Conservation (phyloP, 1,140 invertebrate species). For the Helicoverpa armigera region DNA sequence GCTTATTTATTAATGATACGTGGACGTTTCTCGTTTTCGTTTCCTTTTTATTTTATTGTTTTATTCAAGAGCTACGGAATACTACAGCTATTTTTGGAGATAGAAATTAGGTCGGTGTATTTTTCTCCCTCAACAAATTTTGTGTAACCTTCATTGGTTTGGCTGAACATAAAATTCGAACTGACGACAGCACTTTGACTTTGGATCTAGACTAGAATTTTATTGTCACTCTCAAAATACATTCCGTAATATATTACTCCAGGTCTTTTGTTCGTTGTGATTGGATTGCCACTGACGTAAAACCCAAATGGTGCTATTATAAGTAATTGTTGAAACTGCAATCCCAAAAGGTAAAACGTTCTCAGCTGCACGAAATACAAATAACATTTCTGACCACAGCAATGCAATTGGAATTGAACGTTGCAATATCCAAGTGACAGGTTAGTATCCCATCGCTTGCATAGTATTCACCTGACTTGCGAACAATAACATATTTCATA, state of each 20-base stretch:
- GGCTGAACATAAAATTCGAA: conserved; percentile 9
- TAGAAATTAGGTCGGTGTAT: conserved; percentile 28
- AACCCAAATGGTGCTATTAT: not conserved
- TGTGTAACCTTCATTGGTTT: conserved; percentile 11
- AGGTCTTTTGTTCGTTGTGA: not conserved
- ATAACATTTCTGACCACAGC: not conserved
- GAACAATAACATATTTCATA: conserved; percentile 31
- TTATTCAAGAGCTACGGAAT: conserved; percentile 39
- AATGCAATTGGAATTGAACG: conserved; percentile 9
- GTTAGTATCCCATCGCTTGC: conserved; percentile 21
- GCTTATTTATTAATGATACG: conserved; percentile 48
- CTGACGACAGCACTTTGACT: conserved; percentile 10
- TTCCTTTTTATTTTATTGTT: conserved; percentile 51
- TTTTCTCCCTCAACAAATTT: not conserved
- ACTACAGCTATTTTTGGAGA: conserved; percentile 23
- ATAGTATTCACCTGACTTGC: conserved; percentile 26
- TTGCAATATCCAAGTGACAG: conserved; percentile 24
- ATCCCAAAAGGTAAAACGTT: not conserved
- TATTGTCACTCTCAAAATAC: not conserved
- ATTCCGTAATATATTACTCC: not conserved
- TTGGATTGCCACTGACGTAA: not conserved
- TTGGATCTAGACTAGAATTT: conserved; percentile 15
- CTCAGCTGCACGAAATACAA: not conserved
- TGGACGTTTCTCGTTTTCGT: conserved; percentile 43
- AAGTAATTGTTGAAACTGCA: not conserved